Evolutionary conservation across 2,888 invertebrate genomes (phyloP).

Genomic region (Rhamnusium bicolor): DNA sequence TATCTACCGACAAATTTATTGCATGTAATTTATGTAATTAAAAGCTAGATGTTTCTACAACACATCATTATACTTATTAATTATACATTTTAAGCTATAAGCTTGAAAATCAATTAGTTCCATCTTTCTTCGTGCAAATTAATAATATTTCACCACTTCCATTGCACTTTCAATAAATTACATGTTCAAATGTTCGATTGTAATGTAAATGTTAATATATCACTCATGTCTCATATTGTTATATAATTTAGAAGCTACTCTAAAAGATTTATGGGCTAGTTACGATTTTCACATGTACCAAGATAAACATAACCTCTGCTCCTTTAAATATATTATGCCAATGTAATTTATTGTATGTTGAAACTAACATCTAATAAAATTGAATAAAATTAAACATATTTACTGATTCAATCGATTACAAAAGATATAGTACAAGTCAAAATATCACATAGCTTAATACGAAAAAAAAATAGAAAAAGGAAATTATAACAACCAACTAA

Average conservation of each 20-base stretch:
- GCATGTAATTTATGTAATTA: conserved; percentile 22
- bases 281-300: too few relatives aligned
- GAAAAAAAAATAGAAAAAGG: too few relatives aligned
- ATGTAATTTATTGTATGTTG: too few relatives aligned
- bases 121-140: conserved; percentile 9
- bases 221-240: neutral
- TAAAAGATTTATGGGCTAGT: neutral
- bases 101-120: conserved; percentile 22
- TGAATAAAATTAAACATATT: too few relatives aligned
- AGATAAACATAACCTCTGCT: too few relatives aligned
- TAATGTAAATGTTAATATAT: conserved; percentile 7
- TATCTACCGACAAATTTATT: neutral
- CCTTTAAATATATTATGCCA: too few relatives aligned
- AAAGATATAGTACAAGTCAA: too few relatives aligned
- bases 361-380: too few relatives aligned
- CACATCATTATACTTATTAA: conserved; percentile 4
- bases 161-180: neutral
- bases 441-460: too few relatives aligned
- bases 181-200: conserved; percentile 9
- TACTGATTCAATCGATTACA: too few relatives aligned
- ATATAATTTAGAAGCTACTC: neutral
- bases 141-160: conserved; percentile 17
- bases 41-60: conserved; percentile 6
- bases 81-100: conserved; percentile 17
- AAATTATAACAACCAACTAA: too few relatives aligned